Conservation (phyloP, 2,888 invertebrate genomes). For the Melanostoma scalare region DNA sequence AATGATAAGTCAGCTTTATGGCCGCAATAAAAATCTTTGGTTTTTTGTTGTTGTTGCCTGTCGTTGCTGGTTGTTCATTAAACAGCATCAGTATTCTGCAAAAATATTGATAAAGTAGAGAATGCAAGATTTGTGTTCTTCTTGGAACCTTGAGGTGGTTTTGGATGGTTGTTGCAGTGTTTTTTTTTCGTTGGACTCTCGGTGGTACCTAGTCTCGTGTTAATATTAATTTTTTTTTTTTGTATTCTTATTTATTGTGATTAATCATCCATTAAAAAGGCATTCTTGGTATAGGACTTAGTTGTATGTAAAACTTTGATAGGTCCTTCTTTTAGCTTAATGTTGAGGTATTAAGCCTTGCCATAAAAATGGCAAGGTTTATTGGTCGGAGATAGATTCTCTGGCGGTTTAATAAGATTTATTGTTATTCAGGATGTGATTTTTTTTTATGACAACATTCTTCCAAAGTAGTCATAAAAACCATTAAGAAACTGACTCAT, state of each 20-base stretch:
- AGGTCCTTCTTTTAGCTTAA: no score
- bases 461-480: no score
- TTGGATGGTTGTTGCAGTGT: slow-evolving; percentile 14
- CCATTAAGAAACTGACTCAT: no score
- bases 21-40: slow-evolving; percentile 44
- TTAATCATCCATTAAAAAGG: no score
- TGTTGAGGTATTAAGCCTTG: no score
- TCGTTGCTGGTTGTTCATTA: slow-evolving; percentile 16
- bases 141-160: slow-evolving; percentile 30
- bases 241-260: no score
- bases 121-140: slow-evolving; percentile 39
- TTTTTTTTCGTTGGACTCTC: slow-evolving; percentile 12
- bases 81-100: slow-evolving; percentile 18
- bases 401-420: no score
- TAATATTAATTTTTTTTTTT: slow-evolving; percentile 28
- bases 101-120: slow-evolving; percentile 36
- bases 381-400: no score
- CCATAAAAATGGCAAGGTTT: no score
- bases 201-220: neutral
- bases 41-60: neutral
- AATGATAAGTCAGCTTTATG: slow-evolving; percentile 46
- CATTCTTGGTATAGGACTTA: neutral
- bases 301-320: neutral
- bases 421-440: no score
- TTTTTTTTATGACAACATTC: no score